Base-by-base conservation (phyloP, 2,797 vertebrate genomes). In the Balearica regulorum region DNA sequence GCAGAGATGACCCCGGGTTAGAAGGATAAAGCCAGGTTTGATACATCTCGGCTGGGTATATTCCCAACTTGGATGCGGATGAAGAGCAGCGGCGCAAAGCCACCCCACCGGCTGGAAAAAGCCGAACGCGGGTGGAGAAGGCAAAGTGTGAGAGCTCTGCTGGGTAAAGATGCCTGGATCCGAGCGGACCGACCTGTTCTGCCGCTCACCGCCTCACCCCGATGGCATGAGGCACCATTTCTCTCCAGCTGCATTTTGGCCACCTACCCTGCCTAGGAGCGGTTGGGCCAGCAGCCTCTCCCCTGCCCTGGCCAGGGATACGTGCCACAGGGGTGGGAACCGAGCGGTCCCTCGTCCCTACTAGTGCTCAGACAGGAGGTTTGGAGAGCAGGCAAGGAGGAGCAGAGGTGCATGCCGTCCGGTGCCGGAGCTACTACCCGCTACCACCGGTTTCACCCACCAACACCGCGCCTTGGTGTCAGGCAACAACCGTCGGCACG, bases 381-480 rank as follows among this genome's bases (percentile, higher is more conserved):
- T 33, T 10, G 5, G 48, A 31, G 44, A 78, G 21, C 43, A 5
- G 8, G 41, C 62, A n/a, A 22, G 17, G 49, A 87, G 21, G 12
- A 77, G 54, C 53, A 51, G 83, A 37, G 55, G 13, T 5, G 28
- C 66, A 33, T 0, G 1, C 29, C 0, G 0, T 16, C 24, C 5
- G 19, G 26, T 12, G 31, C n/a, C 57, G 61, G 26, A 55, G 22
- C 49, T 14, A 1, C n/a, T 6, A 46, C 16, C 4, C 5, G 1
- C 21, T 7, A 43, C 28, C 69, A 16, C 19, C 4, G 2, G 24
- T 58, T 57, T 69, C 66, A 46, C 76, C 31, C 41, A 29, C 41
- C 29, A 51, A 9, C 57, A 31, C 29, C 3, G 0, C 0, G 2
- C 21, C 64, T 1, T 1, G 8, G 13, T 9, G 29, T 9, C 39